These are phyloP conservation scores for Chiroxiphia lanceolata DNA, from an alignment of 2,797 vertebrate genomes.

Conservation along the genomic window DNA sequence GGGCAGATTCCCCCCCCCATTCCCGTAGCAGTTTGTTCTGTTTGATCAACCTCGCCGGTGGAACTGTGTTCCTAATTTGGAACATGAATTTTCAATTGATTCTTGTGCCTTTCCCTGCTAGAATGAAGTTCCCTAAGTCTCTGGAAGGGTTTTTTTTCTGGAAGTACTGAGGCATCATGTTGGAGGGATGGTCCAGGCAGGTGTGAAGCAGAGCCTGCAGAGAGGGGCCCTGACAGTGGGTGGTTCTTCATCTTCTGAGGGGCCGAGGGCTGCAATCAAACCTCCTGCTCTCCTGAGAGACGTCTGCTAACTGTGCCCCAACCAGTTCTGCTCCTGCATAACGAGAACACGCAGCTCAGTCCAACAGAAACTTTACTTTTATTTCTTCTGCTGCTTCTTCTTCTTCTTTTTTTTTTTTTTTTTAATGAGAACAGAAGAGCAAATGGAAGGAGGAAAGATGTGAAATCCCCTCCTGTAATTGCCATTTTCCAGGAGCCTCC, in stretches of 20 bases:
- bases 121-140: neutral
- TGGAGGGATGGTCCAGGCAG: accelerated
- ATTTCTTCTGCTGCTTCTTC: no score
- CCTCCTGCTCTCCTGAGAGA: no score
- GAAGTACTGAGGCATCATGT: accelerated
- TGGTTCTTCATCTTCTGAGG: neutral
- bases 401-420: neutral
- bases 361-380: neutral
- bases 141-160: neutral
- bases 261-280: neutral
- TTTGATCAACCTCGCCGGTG: neutral
- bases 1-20: accelerated
- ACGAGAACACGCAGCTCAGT: neutral
- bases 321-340: neutral
- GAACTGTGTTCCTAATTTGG: neutral
- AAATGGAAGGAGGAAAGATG: neutral
- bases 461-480: neutral
- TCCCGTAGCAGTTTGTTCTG: neutral
- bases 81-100: neutral
- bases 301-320: accelerated
- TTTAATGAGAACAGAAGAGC: neutral
- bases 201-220: neutral
- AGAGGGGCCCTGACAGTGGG: neutral
- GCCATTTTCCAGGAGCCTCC: neutral
- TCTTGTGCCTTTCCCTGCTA: neutral